Base-by-base conservation (phyloP, 1,140 invertebrate genomes). In the Sinonovacula constricta region DNA sequence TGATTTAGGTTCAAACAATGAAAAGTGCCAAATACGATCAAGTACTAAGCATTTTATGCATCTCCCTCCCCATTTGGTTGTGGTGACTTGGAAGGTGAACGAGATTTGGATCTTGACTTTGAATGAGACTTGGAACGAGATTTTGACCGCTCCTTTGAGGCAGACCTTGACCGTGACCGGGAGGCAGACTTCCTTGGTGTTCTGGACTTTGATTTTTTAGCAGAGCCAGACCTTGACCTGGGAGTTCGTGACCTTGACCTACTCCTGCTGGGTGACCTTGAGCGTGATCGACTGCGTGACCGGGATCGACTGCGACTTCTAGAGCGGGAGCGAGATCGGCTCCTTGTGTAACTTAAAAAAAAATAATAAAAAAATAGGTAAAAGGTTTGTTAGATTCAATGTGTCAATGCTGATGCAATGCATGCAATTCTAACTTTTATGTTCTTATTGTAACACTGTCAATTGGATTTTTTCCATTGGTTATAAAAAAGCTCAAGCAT, bases 151-250 rank as follows among this genome's bases (percentile, higher is more conserved):
- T 80, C n/a, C 91, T 79, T 74, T 74, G 93, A 93, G 82, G 93
- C 93, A 79, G 88, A 92, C 63, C 91, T 89, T 81, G 72, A 75
- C 71, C 86, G 68, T 22, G 92, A 92, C 77, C 92, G 92, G 22
- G 86, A 85, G 72, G 80, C 84, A 34, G 76, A 80, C 69, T 83
- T 24, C 56, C 72, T 53, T 72, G 36, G 81, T 22, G 72, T 66
- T 36, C 63, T 68, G 30, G 83, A 83, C 71, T 93, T 65, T 88
- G 91, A 85, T 93, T 92, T 93, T 66, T 91, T 92, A 59, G 92
- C 62, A 45, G 79, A 91, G 70, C 91, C 88, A 79, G 72, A 75
- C 60, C 72, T 75, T 56, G 91, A 92, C 77, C 83, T 69, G 31
- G 86, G 86, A 39, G 83, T 79, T 28, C 83, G 85, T 26, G 72